Conservation (phyloP, 92 coral and sea anemone species). For the Parazoanthus darwini region DNA sequence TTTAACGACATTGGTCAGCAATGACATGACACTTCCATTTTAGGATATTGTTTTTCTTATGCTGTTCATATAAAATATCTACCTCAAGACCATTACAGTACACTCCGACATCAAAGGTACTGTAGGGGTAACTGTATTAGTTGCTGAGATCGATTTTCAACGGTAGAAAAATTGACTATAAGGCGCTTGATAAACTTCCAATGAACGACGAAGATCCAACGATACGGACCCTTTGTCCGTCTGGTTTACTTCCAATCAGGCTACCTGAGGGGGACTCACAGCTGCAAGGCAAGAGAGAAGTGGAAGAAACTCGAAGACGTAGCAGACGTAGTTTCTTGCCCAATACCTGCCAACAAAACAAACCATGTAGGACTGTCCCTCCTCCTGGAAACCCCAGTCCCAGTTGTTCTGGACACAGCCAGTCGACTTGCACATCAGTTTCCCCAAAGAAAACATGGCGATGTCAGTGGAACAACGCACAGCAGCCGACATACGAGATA, state of each 20-base stretch:
- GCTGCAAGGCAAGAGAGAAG: background rate
- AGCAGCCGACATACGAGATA: background rate
- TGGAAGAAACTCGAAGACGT: background rate
- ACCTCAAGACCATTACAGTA: background rate
- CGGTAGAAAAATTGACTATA: too few relatives aligned
- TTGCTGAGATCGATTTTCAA: background rate
- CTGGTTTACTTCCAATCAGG: background rate
- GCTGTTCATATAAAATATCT: background rate
- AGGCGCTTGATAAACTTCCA: too few relatives aligned
- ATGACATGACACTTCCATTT: background rate
- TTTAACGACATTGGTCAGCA: background rate
- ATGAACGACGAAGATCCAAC: background rate
- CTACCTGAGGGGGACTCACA: background rate
- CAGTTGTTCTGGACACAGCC: background rate
- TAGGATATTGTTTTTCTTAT: background rate
- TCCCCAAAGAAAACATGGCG: background rate
- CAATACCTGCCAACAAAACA: background rate
- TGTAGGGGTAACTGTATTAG: background rate
- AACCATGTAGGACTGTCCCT: background rate
- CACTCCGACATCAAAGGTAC: background rate
- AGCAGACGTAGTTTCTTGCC: background rate
- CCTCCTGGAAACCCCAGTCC: background rate
- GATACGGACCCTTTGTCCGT: background rate
- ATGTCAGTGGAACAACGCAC: background rate
- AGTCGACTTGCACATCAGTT: background rate